Evolutionary conservation across 2,797 vertebrate genomes (phyloP).

Genomic region (Rhincodon typus): DNA sequence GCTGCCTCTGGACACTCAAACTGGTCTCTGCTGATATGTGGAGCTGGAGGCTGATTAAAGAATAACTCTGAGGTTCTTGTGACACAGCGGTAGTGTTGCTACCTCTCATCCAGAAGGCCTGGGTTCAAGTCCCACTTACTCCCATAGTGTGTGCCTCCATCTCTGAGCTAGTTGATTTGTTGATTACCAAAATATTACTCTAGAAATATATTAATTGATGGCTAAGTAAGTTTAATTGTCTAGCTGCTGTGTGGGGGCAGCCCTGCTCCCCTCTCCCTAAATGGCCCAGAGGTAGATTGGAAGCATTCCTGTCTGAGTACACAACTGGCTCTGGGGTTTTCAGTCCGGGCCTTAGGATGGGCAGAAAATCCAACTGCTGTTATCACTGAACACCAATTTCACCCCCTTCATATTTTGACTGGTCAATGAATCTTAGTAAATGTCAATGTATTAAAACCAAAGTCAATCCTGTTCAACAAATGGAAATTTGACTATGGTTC

Average conservation of each 20-base stretch:
- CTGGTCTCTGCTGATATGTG: neutral
- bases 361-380: neutral
- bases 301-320: neutral
- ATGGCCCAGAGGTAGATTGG: neutral
- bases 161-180: no score
- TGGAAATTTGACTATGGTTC: neutral
- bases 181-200: no score
- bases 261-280: neutral
- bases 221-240: neutral
- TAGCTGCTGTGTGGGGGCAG: neutral
- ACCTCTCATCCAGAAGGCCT: no score
- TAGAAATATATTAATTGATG: neutral
- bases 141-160: no score
- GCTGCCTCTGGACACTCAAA: no score
- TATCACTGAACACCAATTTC: neutral
- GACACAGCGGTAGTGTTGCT: no score
- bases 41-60: neutral
- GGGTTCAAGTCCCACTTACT: no score
- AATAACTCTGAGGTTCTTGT: neutral
- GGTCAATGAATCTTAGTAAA: neutral
- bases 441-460: neutral
- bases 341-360: neutral
- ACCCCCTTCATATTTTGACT: neutral
- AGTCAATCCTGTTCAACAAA: neutral
- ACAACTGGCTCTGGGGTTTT: neutral